Percentiles rank a stretch among this genome's conserved stretches.
These are phyloP conservation scores for Phymastichus coffea DNA, from an alignment of 1,140 invertebrate species.

Conservation along the genomic window DNA sequence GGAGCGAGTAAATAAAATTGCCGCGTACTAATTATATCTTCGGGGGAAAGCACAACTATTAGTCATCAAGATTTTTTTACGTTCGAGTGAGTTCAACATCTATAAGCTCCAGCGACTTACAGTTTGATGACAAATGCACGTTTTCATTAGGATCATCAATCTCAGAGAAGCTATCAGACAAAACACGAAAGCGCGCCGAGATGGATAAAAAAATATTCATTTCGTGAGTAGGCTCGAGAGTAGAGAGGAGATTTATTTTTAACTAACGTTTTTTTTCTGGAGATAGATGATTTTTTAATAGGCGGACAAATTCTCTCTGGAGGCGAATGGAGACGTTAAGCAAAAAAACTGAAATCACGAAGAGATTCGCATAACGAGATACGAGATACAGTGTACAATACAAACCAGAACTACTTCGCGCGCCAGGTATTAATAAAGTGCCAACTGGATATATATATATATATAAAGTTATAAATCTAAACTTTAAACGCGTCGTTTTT, in stretches of 20 bases:
- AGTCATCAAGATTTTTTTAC: too few relatives aligned
- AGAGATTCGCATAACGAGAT: neutral
- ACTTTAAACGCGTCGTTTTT: neutral
- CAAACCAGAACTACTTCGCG: too few relatives aligned
- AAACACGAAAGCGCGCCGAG: too few relatives aligned
- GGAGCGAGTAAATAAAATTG: too few relatives aligned
- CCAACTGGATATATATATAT: neutral
- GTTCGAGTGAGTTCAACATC: too few relatives aligned
- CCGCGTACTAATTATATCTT: too few relatives aligned
- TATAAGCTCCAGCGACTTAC: too few relatives aligned
- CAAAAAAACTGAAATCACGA: neutral
- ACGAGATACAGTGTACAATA: neutral
- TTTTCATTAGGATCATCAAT: conserved; percentile 16
- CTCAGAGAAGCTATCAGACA: neutral
- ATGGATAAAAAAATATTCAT: conserved; percentile 13
- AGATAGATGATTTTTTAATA: conserved; percentile 15
- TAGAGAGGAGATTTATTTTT: neutral
- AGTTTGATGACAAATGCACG: conserved; percentile 2
- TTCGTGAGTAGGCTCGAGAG: too few relatives aligned
- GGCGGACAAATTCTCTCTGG: neutral
- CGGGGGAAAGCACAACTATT: too few relatives aligned
- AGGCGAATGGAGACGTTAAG: conserved; percentile 12
- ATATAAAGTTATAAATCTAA: neutral
- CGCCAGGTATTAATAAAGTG: neutral
- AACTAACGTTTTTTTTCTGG: neutral